Conservation (phyloP, 2,888 invertebrate species). For the Cantharis rustica region DNA sequence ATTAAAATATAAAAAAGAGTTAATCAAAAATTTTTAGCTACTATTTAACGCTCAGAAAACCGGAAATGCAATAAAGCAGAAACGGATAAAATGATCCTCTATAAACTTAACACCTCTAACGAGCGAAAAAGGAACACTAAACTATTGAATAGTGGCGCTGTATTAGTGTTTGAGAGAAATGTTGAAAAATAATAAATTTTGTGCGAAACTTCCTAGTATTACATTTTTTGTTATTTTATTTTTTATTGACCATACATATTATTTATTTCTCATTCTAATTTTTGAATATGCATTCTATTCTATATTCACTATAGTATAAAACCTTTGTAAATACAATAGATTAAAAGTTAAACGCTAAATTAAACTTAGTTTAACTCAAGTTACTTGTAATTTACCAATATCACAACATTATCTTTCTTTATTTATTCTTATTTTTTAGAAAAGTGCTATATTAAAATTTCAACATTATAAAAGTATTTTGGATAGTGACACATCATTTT, state of each 20-base stretch:
- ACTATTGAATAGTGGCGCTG: constrained; percentile 9
- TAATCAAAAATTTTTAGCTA: not conserved
- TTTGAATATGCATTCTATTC: no score
- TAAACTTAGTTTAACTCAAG: no score
- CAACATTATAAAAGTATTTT: no score
- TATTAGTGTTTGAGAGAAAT: constrained; percentile 4
- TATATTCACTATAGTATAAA: no score
- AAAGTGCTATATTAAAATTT: no score
- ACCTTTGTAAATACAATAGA: no score
- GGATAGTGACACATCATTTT: no score
- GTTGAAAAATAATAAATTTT: not conserved
- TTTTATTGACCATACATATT: not conserved
- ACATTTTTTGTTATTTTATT: not conserved
- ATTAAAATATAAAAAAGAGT: not conserved
- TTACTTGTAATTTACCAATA: no score
- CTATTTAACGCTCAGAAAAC: not conserved
- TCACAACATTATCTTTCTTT: no score
- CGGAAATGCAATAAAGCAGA: constrained; percentile 8
- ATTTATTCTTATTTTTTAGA: no score
- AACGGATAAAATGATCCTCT: constrained; percentile 8
- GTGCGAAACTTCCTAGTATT: not conserved
- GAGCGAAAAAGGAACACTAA: constrained; percentile 14
- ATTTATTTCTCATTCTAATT: no score
- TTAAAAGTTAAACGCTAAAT: no score
- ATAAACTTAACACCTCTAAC: constrained; percentile 12